Percentiles rank a stretch among this genome's conserved stretches.
These are phyloP conservation scores for Torymus texanus DNA, from an alignment of 2,888 invertebrate species.

Conservation along the genomic window DNA sequence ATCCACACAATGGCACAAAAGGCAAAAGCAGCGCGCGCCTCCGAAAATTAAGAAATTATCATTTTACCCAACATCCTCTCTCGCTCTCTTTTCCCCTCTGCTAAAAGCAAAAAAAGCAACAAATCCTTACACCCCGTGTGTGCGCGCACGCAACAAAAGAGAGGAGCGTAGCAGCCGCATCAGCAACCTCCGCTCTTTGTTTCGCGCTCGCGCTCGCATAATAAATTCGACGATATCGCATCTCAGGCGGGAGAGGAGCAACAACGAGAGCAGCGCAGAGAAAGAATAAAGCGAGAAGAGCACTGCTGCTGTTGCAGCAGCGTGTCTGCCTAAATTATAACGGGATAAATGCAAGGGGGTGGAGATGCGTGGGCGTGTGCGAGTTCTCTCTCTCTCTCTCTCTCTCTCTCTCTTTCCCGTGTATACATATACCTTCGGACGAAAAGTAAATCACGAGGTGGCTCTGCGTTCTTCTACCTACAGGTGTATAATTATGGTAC, in stretches of 20 bases:
- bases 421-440: slow-evolving; percentile 7
- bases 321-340: slow-evolving; percentile 43
- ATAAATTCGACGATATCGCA: slow-evolving; percentile 47
- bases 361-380: slow-evolving; percentile 30
- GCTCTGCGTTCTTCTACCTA: background rate
- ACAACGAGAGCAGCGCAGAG: no score
- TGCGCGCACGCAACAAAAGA: background rate
- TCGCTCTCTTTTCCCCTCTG: background rate
- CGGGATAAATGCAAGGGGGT: slow-evolving; percentile 8
- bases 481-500: slow-evolving; percentile 49
- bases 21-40: background rate
- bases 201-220: slow-evolving; percentile 20
- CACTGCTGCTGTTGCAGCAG: background rate
- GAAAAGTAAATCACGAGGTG: slow-evolving; percentile 51
- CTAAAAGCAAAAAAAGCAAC: no score
- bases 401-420: no score
- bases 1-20: background rate
- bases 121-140: background rate
- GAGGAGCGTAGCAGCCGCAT: background rate
- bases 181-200: slow-evolving; percentile 4
- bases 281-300: no score
- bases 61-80: slow-evolving; percentile 27
- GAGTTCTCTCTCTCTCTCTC: background rate
- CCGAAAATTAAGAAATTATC: slow-evolving; percentile 54
- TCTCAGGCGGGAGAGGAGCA: slow-evolving; percentile 1